Base-by-base conservation (phyloP, 2,888 invertebrate genomes). In the Netelia inedita region DNA sequence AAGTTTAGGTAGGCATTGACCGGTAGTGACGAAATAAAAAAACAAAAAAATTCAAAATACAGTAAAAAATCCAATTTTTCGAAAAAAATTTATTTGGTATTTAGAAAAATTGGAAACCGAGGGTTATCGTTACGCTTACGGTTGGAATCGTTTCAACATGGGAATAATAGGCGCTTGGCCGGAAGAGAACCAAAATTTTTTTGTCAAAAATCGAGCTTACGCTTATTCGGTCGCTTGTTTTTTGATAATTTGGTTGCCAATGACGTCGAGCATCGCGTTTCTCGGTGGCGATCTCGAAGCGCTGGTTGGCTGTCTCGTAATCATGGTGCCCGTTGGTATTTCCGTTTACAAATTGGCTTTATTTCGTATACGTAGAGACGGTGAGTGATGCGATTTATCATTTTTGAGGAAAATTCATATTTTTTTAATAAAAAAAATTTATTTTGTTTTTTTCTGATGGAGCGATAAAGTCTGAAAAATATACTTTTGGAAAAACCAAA, bases 111-210 rank as follows among this genome's bases (percentile, higher is more conserved):
- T 53, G 11, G n/a, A 57, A 57, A 59, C 21, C 11, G 0, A 75
- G 65, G 79, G 79, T 3, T 79, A 63, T 65, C 75, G 72, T 1
- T 87, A 89, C 21, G 87, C 86, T 9, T 85, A 84, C n/a, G 88
- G 90, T 1, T 90, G 89, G 87, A 90, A 90, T 23, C 85, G 88
- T 46, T 85, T 88, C 9, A 88, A 85, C 14, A 86, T 90, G 86
- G 82, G 35, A 0, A 68, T 88, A 10, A 80, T 90, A 28, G 91
- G 91, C 1, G 85, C 88, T 14, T 91, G 91, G 91, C 91, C 91
- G 1, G 84, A 85, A 14, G 82, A 85, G 5, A 82, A 86, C 73
- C 43, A 74, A n/a, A 74, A 79, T 66, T 57, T 72, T 57, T 10
- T 83, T 3, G 28, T 59, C 10, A 83, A 68, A 50, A 78, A 85